A percentile compares a stretch with the other conserved stretches of the same genome.
These are phyloP conservation scores for Myathropa florea DNA, from an alignment of 2,888 invertebrate species.

Conservation along the genomic window DNA sequence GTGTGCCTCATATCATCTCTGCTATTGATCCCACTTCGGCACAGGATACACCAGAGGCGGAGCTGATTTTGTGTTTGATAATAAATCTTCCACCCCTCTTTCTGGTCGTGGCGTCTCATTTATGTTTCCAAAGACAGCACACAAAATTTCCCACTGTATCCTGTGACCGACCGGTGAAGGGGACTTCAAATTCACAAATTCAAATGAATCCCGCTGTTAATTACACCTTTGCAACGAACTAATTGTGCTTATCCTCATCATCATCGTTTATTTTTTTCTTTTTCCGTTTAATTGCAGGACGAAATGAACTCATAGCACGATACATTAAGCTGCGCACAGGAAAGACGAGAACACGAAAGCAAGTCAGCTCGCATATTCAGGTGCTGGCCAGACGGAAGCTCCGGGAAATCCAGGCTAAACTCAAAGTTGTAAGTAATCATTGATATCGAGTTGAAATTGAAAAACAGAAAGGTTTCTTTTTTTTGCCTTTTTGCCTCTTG, in stretches of 20 bases:
- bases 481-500: constrained; percentile 9
- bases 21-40: constrained; percentile 57
- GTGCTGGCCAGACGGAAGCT: constrained; percentile 99
- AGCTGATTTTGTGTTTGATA: constrained; percentile 39
- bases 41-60: constrained; percentile 50
- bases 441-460: constrained; percentile 5
- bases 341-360: constrained; percentile 99
- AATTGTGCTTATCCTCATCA: constrained; percentile 54
- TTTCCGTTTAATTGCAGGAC: constrained; percentile 87
- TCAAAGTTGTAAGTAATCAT: constrained; percentile 93
- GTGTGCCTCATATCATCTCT: neutral
- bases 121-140: neutral
- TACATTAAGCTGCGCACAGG: constrained; percentile 99
- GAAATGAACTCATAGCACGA: constrained; percentile 99
- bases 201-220: constrained; percentile 22
- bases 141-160: neutral
- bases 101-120: constrained; percentile 49
- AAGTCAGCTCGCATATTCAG: constrained; percentile 99
- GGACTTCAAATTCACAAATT: constrained; percentile 26
- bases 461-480: neutral
- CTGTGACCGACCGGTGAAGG: neutral
- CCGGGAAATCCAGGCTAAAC: constrained; percentile 98
- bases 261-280: constrained; percentile 50
- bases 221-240: constrained; percentile 44
- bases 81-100: constrained; percentile 50